Evolutionary conservation across 2,113 vertebrate genomes (phyloP).

Genomic region (Holacanthus passer): DNA sequence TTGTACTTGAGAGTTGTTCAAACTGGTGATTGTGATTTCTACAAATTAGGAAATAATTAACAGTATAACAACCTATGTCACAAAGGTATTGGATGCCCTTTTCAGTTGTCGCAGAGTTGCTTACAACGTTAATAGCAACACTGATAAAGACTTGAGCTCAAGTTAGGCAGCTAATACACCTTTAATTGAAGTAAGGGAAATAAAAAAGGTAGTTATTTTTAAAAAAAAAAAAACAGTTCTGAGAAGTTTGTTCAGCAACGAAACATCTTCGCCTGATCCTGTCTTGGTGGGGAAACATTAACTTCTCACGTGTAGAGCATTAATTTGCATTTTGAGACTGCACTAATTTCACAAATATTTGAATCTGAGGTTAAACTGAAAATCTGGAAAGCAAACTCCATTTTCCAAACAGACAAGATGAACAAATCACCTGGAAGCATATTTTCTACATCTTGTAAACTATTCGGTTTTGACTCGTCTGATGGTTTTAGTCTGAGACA

Average conservation of each 20-base stretch:
- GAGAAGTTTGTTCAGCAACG: no score
- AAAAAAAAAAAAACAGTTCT: no score
- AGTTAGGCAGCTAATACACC: constrained; percentile 54
- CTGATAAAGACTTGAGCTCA: constrained; percentile 24
- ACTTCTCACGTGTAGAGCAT: neutral
- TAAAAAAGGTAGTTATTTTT: neutral
- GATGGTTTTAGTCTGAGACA: constrained; percentile 23
- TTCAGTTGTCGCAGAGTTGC: neutral
- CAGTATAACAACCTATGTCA: neutral
- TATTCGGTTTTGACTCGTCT: constrained; percentile 10
- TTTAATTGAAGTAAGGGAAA: constrained; percentile 10
- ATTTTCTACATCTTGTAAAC: constrained; percentile 17
- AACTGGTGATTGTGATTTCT: neutral
- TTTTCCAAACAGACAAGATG: constrained; percentile 26
- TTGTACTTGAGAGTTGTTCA: neutral
- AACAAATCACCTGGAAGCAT: constrained; percentile 19
- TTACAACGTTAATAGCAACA: neutral
- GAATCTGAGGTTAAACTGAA: constrained; percentile 10
- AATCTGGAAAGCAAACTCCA: constrained; percentile 1
- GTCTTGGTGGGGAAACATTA: constrained; percentile 2
- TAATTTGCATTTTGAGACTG: neutral
- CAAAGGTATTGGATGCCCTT: neutral
- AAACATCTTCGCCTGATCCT: neutral
- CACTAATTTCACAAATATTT: neutral
- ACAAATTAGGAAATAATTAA: neutral